Evolutionary conservation across 2,888 invertebrate genomes (phyloP), one percentile per base, ranked within the genome.

Genomic region (Stramonita haemastoma): DNA sequence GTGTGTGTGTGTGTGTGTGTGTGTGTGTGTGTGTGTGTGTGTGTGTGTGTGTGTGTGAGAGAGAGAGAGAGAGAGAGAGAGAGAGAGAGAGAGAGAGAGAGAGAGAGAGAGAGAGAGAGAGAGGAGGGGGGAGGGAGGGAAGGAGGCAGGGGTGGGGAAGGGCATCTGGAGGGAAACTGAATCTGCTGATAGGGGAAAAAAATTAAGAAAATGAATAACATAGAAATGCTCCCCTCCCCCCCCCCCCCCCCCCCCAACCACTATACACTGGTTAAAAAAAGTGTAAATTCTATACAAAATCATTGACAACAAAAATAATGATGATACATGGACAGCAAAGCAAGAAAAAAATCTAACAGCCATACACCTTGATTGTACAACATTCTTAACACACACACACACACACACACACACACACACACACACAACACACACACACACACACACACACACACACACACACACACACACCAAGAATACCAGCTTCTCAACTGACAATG

Each of bases 381-480:
- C 81, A 32, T 34, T 81, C 81, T 81, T 34, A n/a, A 26, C 73
- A 60, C n/a, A 73, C 73, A 73, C 73, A 17, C 73, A 73, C 73
- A 73, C 73, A 73, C 73, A 73, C 73, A 73, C 73, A 73, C 73
- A 73, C 73, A 73, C 73, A 83, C 19, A 34, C n/a, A 8, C 22
- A 46, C 36, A 26, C 36, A 83, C 77, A 77, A 5, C 77, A 77
- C 77, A 77, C 77, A 77, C 32, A 46, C 36, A 26, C 15, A 46
- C 81, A 26, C 81, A 83, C 81, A 83, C 46, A 26, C 46, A 46
- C 81, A 46, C 81, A 34, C 79, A 79, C 34, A 79, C 34, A 79
- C 32, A 79, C 79, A 79, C 34, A 34, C 34, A 19, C 34, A 79
- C 13, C 13, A 32, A 34, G 46, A 46, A 46, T 46, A 46, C 46